phyloP scores from a whole-genome alignment of 2,797 vertebrate genomes.

The Xerus rutilus region DNA sequence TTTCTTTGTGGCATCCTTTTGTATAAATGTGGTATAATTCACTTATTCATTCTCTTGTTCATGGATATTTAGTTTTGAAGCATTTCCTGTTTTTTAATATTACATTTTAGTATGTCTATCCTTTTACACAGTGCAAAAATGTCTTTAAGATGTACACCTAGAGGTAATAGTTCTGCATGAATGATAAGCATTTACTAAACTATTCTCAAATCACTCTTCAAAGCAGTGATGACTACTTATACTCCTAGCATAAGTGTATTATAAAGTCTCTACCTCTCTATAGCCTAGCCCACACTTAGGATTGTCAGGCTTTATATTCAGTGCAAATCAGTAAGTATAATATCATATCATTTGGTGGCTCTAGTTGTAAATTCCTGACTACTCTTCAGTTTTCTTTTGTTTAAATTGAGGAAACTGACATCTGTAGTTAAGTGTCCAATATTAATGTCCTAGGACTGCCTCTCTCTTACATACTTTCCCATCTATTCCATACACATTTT shows the following conservation, averaged over 20 bases:
- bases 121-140: not conserved
- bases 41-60: not conserved
- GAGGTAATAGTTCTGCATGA: not conserved
- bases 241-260: no score
- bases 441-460: not conserved
- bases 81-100: not conserved
- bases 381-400: not conserved
- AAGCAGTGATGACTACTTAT: not conserved
- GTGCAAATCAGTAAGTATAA: not conserved
- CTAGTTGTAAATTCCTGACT: not conserved
- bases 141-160: not conserved
- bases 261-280: not conserved
- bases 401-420: not conserved
- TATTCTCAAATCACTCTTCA: not conserved
- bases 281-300: not conserved
- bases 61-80: not conserved
- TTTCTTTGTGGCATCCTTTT: not conserved
- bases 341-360: not conserved
- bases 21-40: not conserved
- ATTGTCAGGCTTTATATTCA: not conserved
- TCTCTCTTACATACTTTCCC: not conserved
- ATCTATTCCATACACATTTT: not conserved
- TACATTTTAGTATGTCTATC: not conserved
- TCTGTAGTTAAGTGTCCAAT: not conserved
- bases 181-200: not conserved